Conservation (phyloP, 2,113 vertebrate species). For the Calypte anna region DNA sequence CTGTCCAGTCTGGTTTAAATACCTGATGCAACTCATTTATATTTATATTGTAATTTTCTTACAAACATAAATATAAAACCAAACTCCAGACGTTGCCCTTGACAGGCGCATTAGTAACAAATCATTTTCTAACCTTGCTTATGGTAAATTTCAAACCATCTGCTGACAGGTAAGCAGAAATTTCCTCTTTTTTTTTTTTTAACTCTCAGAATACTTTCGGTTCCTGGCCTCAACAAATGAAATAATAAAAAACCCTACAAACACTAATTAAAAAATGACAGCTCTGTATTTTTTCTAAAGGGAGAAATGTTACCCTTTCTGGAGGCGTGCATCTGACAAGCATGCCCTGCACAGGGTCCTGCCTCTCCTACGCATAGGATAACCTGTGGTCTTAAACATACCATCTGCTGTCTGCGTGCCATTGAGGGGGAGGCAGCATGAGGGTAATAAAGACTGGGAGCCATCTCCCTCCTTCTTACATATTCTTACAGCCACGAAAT, state of each 20-base stretch:
- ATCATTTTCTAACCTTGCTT: slow-evolving; percentile 74
- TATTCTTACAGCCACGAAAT: neutral
- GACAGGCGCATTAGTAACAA: slow-evolving; percentile 67
- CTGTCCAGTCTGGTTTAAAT: slow-evolving; percentile 65
- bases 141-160: slow-evolving; percentile 68
- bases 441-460: neutral
- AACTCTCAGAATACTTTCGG: neutral
- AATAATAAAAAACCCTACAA: neutral
- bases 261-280: neutral
- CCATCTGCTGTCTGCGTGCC: neutral
- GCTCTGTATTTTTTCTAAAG: neutral
- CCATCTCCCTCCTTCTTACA: neutral
- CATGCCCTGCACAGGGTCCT: neutral
- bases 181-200: neutral
- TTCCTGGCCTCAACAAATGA: neutral
- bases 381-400: slow-evolving; percentile 18
- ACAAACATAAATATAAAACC: slow-evolving; percentile 71
- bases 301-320: slow-evolving; percentile 19
- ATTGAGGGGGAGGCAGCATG: neutral
- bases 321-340: slow-evolving; percentile 7
- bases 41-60: slow-evolving; percentile 73
- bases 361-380: neutral
- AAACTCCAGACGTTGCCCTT: slow-evolving; percentile 72
- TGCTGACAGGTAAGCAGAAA: slow-evolving; percentile 53
- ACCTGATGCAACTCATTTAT: slow-evolving; percentile 68